A percentile compares a stretch with the other conserved stretches of the same genome.
Evolutionary conservation across 1,140 invertebrate species (phyloP).

Genomic region (Hycleus cichorii): DNA sequence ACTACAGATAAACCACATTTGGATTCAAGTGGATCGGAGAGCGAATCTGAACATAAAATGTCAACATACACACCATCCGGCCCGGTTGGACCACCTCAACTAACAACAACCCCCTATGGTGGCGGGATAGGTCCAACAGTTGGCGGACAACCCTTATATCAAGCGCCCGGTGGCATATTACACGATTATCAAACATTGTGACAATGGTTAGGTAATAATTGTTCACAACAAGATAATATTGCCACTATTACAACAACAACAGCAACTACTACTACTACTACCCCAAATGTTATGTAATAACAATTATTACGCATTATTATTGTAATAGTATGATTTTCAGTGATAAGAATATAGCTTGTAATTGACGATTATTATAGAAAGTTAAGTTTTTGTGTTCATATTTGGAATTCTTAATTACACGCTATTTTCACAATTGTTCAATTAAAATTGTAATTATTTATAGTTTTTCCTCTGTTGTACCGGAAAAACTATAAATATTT

Average conservation of each 20-base stretch:
- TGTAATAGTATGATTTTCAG: neutral
- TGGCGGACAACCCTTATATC: slow-evolving; percentile 37
- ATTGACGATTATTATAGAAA: neutral
- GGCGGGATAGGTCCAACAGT: slow-evolving; percentile 21
- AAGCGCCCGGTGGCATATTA: slow-evolving; percentile 33
- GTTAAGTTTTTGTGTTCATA: neutral
- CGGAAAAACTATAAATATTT: too few species aligned
- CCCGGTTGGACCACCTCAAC: slow-evolving; percentile 25
- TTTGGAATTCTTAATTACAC: neutral
- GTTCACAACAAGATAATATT: neutral
- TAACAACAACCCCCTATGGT: neutral
- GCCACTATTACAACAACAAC: neutral
- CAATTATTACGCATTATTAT: neutral
- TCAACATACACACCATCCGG: slow-evolving; percentile 21
- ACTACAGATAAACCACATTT: slow-evolving; percentile 37
- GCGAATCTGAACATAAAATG: slow-evolving; percentile 36
- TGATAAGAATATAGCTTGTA: neutral
- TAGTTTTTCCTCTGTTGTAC: too few species aligned
- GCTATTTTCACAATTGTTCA: too few species aligned
- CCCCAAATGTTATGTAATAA: neutral
- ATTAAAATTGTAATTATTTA: too few species aligned
- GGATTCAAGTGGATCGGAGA: slow-evolving; percentile 40
- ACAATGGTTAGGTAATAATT: slow-evolving; percentile 33
- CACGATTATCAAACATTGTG: slow-evolving; percentile 42
- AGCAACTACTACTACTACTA: neutral